A percentile compares a stretch with the other conserved stretches of the same genome.
Conservation (phyloP, 2,888 invertebrate species). For the Leptinotarsa peninsularis region DNA sequence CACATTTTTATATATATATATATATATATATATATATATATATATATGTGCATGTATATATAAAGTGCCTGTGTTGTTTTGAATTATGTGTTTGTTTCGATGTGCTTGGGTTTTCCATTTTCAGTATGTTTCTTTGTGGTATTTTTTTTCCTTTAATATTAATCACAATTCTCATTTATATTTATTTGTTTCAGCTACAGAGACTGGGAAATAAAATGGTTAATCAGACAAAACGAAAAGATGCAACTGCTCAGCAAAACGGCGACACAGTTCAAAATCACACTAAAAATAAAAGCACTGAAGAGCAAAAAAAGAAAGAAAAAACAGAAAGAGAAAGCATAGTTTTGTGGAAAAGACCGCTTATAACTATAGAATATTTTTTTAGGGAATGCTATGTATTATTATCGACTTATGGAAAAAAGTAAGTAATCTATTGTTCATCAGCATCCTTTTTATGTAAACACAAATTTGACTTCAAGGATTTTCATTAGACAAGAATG, state of each 20-base stretch:
- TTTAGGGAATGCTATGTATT: constrained; percentile 78
- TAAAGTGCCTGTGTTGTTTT: too few species aligned
- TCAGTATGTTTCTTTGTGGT: too few species aligned
- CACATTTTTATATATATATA: too few species aligned
- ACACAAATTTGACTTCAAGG: neutral
- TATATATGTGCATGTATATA: too few species aligned
- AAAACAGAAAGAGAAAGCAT: constrained; percentile 74
- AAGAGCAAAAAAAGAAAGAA: constrained; percentile 62
- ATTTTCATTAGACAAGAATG: too few species aligned
- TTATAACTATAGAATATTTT: constrained; percentile 85
- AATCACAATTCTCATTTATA: neutral
- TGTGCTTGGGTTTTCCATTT: too few species aligned
- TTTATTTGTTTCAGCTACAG: constrained; percentile 68
- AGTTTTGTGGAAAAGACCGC: constrained; percentile 85
- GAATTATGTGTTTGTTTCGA: too few species aligned
- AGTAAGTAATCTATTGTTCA: constrained; percentile 65
- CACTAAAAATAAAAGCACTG: constrained; percentile 43
- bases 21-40: too few species aligned
- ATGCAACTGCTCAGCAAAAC: constrained; percentile 47
- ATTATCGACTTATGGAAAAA: constrained; percentile 70
- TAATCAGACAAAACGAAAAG: constrained; percentile 60
- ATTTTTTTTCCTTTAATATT: neutral
- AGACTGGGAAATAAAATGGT: constrained; percentile 76
- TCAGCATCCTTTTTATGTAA: too few species aligned
- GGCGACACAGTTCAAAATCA: constrained; percentile 48